Evolutionary conservation across 2,113 vertebrate species (phyloP).

Genomic region (Periophthalmus modestus): DNA sequence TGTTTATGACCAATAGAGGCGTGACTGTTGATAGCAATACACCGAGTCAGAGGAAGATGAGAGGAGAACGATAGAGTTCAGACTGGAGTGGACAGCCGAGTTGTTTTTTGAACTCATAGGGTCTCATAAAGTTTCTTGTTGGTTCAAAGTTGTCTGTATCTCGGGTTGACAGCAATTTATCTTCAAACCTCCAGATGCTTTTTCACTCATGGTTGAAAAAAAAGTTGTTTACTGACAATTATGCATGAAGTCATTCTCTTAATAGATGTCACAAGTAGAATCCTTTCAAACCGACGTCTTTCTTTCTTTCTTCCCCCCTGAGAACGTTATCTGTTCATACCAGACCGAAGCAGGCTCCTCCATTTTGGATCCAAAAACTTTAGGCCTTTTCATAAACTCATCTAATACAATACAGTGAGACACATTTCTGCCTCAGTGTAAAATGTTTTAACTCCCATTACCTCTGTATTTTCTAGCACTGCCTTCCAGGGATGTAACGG

Average conservation of each 20-base stretch:
- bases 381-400: neutral
- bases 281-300: neutral
- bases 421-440: neutral
- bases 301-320: neutral
- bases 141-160: conserved; percentile 33
- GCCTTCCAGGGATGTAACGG: neutral
- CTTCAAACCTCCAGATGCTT: conserved; percentile 7
- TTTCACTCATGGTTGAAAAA: conserved; percentile 17
- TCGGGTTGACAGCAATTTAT: conserved; percentile 33
- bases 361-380: neutral
- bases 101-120: conserved; percentile 10
- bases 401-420: neutral
- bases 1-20: conserved; percentile 50
- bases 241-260: conserved; percentile 31
- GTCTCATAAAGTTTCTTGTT: conserved; percentile 9
- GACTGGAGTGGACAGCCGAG: conserved; percentile 16
- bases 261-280: neutral
- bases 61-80: conserved; percentile 10
- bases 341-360: conserved; percentile 36
- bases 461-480: neutral
- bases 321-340: conserved; percentile 43
- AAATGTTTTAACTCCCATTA: neutral
- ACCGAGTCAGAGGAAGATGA: neutral
- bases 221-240: conserved; percentile 30
- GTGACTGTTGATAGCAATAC: conserved; percentile 57